Base-by-base conservation (phyloP, 2,888 invertebrate species). In the Malthinus flaveolus region DNA sequence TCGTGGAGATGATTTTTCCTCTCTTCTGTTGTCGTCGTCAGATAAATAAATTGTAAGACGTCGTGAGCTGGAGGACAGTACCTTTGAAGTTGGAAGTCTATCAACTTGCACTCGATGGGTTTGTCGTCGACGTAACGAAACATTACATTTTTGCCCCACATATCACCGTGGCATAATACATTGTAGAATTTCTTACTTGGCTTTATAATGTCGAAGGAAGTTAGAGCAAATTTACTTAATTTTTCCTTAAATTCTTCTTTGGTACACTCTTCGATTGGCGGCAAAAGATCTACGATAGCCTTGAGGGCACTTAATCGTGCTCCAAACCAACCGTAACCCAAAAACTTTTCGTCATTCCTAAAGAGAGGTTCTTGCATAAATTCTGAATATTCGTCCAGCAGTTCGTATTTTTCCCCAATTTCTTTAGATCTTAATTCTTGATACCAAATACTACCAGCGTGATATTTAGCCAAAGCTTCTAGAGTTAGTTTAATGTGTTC, bases 51-150 rank as follows among this genome's bases (percentile, higher is more conserved):
- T 36, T 61, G 62, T 71, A 84, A 80, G 1, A 87, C 76, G 68
- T 90, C 89, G 23, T 85, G 79, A 12, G 85, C 83, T 0, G 87
- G 85, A 0, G 88, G 87, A 12, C 84, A 84, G 71, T 85, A 89
- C 47, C 73, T 62, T n/a, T 69, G 64, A 5, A 68, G 57, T 66
- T 76, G 75, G 58, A 70, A 78, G 65, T 77, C 76, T 4, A 77
- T 56, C 7, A 77, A 56, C 44, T 68, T 69, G 44, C 71, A 72
- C 13, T 70, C 67, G 1, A 66, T 59, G 11, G 71, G 69, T 23
- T 36, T 46, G 13, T 54, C 52, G 10, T 64, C 53, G 36, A 67
- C 61, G 42, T 71, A 66, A 39, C 71, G 66, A 49, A 73, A 71
- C 50, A 77, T 55, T n/a, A 73, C 56, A 60, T 77, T 76, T 42